These are phyloP conservation scores for Sycophila texana DNA, from an alignment of 2,888 invertebrate species.

Conservation along the genomic window DNA sequence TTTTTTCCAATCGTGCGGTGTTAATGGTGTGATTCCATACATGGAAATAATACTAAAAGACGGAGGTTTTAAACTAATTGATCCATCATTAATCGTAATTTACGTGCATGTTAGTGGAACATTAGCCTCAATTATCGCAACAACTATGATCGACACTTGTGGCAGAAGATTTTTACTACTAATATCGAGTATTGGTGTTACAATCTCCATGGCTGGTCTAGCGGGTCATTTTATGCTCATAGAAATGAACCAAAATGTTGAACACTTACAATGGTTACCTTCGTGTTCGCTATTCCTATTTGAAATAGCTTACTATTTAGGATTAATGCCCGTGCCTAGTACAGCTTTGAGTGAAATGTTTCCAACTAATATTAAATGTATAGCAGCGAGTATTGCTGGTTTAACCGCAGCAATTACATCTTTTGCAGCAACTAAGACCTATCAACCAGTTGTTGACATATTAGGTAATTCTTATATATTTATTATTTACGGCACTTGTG, in stretches of 20 bases:
- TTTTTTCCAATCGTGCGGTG: constrained; percentile 67
- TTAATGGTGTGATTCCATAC: constrained; percentile 66
- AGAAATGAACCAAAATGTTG: constrained; percentile 3
- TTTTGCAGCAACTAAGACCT: constrained; percentile 63
- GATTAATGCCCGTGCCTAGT: constrained; percentile 63
- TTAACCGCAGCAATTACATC: constrained; percentile 61
- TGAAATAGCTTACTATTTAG: constrained; percentile 19
- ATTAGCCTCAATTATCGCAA: constrained; percentile 60
- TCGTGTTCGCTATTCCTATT: constrained; percentile 37
- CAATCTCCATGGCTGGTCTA: constrained; percentile 56
- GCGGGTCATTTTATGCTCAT: constrained; percentile 57
- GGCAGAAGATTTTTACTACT: constrained; percentile 66
- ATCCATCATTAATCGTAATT: constrained; percentile 66
- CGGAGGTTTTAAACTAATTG: constrained; percentile 61
- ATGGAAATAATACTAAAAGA: constrained; percentile 69
- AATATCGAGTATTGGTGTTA: constrained; percentile 63
- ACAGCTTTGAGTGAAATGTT: constrained; percentile 67
- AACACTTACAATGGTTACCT: constrained; percentile 31
- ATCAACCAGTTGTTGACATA: constrained; percentile 63
- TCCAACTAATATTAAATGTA: constrained; percentile 64
- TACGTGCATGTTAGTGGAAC: constrained; percentile 62
- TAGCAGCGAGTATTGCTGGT: constrained; percentile 62
- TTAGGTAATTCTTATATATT: constrained; percentile 64
- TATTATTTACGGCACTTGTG: constrained; percentile 60
- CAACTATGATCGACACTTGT: constrained; percentile 65